phyloP scores from a whole-genome alignment of 2,113 vertebrate species.

The Dendropsophus ebraccatus region DNA sequence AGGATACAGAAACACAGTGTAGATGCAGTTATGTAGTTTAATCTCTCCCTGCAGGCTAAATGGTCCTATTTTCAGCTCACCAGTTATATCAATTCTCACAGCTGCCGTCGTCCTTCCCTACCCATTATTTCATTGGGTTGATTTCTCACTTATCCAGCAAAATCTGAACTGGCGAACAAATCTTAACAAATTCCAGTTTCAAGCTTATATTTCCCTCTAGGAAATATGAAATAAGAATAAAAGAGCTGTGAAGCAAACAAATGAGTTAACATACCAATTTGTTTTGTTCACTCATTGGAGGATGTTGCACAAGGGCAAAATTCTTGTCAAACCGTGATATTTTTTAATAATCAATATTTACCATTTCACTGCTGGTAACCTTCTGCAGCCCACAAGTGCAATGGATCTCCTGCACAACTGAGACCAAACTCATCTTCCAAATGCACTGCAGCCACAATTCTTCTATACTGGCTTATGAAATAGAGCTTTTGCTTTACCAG shows the following conservation, averaged over 20 bases:
- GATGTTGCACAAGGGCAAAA: not conserved
- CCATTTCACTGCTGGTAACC: slow-evolving; percentile 8
- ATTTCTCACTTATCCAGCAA: slow-evolving; percentile 55
- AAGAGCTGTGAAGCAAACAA: not conserved
- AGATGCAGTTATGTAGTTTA: slow-evolving; percentile 46
- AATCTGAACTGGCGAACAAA: slow-evolving; percentile 34
- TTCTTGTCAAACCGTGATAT: slow-evolving; percentile 3
- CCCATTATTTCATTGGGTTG: slow-evolving; percentile 57
- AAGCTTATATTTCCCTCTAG: slow-evolving; percentile 24
- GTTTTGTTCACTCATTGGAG: slow-evolving; percentile 8
- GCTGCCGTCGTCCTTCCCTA: slow-evolving; percentile 49
- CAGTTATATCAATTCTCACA: slow-evolving; percentile 58
- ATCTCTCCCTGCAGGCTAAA: slow-evolving; percentile 58
- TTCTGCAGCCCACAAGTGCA: not conserved
- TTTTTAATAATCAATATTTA: slow-evolving; percentile 28
- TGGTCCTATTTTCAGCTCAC: slow-evolving; percentile 58
- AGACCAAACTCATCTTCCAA: not conserved
- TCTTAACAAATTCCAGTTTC: slow-evolving; percentile 32
- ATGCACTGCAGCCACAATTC: not conserved
- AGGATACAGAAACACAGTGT: slow-evolving; percentile 45
- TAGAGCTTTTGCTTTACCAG: not conserved
- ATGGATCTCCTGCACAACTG: not conserved
- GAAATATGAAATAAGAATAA: slow-evolving; percentile 25
- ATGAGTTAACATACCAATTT: not conserved
- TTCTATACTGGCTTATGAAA: not conserved